Percentiles rank a stretch among this genome's conserved stretches.
phyloP scores from a whole-genome alignment of 2,113 vertebrate species.

The Chunga burmeisteri region DNA sequence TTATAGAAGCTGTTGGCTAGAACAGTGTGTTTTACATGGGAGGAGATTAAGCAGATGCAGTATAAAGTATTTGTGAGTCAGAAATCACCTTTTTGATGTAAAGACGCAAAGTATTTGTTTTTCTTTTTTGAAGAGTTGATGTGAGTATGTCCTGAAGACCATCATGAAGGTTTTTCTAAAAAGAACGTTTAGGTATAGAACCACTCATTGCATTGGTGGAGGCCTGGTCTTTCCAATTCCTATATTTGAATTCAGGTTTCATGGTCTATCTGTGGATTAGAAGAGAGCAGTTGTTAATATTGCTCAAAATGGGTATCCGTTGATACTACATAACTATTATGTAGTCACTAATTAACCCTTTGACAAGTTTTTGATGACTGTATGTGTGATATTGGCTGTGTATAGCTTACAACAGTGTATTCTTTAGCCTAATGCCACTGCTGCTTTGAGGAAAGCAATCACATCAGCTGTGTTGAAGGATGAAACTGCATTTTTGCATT shows the following conservation, averaged over 20 bases:
- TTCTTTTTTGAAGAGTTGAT: neutral
- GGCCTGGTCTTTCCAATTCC: neutral
- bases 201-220: neutral
- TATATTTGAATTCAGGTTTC: neutral
- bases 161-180: neutral
- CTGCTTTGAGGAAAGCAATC: neutral
- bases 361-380: neutral
- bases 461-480: neutral
- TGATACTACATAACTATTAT: neutral
- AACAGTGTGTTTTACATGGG: neutral
- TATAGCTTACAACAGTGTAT: neutral
- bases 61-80: neutral
- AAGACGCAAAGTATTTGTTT: neutral
- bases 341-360: neutral
- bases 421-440: neutral
- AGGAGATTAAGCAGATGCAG: neutral
- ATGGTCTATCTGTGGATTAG: neutral
- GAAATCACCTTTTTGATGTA: neutral
- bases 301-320: neutral
- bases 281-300: neutral
- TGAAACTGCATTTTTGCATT: neutral
- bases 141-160: neutral
- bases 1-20: neutral
- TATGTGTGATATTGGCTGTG: neutral
- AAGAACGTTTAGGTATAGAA: neutral